These are phyloP conservation scores for Amphiura filiformis DNA, from an alignment of 35 echinoderm and acorn worm genomes.

Conservation along the genomic window DNA sequence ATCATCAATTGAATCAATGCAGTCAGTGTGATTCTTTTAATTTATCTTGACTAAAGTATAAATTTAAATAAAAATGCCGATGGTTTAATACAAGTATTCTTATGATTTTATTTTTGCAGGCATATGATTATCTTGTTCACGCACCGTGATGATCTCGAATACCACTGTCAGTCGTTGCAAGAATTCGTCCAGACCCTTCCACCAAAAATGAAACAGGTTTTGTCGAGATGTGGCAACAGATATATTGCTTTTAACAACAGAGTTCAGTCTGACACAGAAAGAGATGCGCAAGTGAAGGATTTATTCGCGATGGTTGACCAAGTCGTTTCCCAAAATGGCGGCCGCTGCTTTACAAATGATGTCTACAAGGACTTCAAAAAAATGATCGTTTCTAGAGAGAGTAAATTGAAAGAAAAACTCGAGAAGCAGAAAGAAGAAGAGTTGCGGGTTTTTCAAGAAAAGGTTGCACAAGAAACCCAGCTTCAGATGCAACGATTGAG, in stretches of 20 bases:
- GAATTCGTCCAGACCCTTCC: neutral
- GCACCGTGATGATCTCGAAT: neutral
- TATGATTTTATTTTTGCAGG: neutral
- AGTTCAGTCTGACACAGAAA: neutral
- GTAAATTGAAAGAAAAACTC: neutral
- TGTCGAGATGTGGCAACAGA: neutral
- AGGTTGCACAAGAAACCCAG: neutral
- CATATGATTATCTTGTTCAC: neutral
- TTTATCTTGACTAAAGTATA: too few relatives aligned
- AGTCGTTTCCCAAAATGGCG: neutral
- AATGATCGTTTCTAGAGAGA: neutral
- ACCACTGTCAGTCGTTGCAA: neutral
- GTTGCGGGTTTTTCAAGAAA: neutral
- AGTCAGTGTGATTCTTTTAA: too few relatives aligned
- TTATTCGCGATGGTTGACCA: neutral
- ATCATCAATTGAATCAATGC: too few relatives aligned
- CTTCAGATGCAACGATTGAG: neutral
- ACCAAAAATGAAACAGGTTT: neutral
- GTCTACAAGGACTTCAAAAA: neutral
- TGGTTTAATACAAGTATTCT: too few relatives aligned
- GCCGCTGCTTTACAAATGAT: neutral
- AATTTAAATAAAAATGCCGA: too few relatives aligned
- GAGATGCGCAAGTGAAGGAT: neutral
- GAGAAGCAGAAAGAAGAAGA: neutral
- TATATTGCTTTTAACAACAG: neutral